phyloP scores from a whole-genome alignment of 2,113 vertebrate genomes.

The Tursiops truncatus region DNA sequence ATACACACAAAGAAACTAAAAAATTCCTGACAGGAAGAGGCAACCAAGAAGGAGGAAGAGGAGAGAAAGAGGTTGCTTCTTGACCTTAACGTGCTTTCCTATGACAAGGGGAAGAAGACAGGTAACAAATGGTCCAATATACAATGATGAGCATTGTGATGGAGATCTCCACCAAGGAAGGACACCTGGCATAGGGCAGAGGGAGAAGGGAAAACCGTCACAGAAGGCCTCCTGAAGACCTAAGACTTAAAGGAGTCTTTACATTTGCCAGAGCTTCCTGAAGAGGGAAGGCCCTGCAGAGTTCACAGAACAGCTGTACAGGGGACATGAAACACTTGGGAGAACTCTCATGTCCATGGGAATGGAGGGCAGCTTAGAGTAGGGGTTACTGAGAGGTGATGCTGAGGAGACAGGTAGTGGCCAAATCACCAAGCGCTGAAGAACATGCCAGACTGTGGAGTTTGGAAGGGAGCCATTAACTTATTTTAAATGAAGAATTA shows the following conservation, averaged over 20 bases:
- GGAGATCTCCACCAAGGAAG: background rate
- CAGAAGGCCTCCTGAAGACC: background rate
- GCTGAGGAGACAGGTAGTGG: background rate
- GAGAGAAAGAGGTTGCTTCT: background rate
- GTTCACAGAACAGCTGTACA: background rate
- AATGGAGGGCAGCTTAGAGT: background rate
- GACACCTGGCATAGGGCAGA: background rate
- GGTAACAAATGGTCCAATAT: background rate
- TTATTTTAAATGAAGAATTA: background rate
- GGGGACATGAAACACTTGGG: background rate
- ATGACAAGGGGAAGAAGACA: background rate
- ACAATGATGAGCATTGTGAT: fast-evolving
- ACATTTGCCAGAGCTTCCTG: background rate
- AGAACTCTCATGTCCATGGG: background rate
- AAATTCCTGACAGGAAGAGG: background rate
- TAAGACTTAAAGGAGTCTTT: background rate
- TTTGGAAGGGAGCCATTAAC: background rate
- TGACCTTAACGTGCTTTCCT: background rate
- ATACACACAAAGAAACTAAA: background rate
- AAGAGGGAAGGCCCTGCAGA: background rate
- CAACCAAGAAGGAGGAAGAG: background rate
- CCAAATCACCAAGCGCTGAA: background rate
- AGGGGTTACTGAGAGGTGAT: background rate
- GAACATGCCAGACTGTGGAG: background rate
- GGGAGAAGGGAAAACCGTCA: too few relatives aligned